These are phyloP conservation scores for Andricus quercusramuli DNA, from an alignment of 2,888 invertebrate genomes.

Conservation along the genomic window DNA sequence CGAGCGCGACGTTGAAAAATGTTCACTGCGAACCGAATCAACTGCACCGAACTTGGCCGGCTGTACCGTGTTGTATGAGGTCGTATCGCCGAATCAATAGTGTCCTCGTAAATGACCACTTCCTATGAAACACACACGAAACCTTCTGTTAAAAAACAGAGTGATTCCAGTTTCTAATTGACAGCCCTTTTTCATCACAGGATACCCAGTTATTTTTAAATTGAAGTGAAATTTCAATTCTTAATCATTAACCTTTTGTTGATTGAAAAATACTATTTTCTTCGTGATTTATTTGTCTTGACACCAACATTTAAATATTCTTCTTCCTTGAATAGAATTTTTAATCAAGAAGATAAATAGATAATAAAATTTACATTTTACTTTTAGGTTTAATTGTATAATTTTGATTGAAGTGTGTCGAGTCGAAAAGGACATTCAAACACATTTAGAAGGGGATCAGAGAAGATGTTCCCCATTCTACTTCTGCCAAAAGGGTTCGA, in stretches of 20 bases:
- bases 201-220: background rate
- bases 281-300: no score
- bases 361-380: background rate
- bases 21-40: constrained; percentile 39
- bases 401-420: background rate
- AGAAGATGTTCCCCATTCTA: background rate
- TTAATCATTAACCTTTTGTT: background rate
- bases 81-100: constrained; percentile 40
- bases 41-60: constrained; percentile 30
- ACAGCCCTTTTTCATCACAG: background rate
- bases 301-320: no score
- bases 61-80: constrained; percentile 29
- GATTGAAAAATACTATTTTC: background rate
- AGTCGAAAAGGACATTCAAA: background rate
- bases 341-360: no score
- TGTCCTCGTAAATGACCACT: constrained; percentile 37
- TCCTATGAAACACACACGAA: constrained; percentile 31
- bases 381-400: background rate
- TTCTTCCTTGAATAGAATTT: no score
- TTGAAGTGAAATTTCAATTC: background rate
- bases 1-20: constrained; percentile 51
- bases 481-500: background rate
- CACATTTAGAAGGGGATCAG: background rate
- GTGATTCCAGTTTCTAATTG: background rate
- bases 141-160: constrained; percentile 27